Percentiles rank a stretch among this genome's conserved stretches.
Conservation (phyloP, 2,888 invertebrate genomes). For the Rhingia campestris region DNA sequence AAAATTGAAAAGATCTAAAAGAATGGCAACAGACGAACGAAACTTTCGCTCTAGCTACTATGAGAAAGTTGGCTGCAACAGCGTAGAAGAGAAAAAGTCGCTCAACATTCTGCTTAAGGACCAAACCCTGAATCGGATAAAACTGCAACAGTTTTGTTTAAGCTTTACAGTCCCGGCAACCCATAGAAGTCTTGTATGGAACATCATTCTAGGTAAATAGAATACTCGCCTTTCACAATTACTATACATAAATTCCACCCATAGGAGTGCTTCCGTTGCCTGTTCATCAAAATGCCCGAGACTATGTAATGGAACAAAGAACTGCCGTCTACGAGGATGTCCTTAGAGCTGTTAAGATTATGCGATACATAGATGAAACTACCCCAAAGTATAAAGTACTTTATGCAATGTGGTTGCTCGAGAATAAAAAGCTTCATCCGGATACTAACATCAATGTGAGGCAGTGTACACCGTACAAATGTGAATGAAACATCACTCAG, state of each 20-base stretch:
- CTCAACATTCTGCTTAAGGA: constrained; percentile 94
- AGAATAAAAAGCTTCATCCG: constrained; percentile 87
- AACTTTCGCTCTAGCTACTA: constrained; percentile 93
- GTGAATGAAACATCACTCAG: neutral
- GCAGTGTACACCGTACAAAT: too few relatives aligned
- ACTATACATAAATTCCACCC: neutral
- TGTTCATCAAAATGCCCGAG: constrained; percentile 89
- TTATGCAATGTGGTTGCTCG: constrained; percentile 91
- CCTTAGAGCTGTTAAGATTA: constrained; percentile 87
- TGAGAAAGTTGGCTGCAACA: constrained; percentile 94
- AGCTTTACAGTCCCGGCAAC: constrained; percentile 92
- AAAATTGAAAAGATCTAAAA: neutral
- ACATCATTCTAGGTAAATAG: constrained; percentile 88
- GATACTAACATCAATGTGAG: constrained; percentile 83
- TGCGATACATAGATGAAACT: constrained; percentile 86
- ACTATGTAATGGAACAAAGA: constrained; percentile 89
- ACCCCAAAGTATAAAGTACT: constrained; percentile 88
- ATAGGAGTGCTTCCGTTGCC: constrained; percentile 87
- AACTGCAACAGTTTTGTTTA: constrained; percentile 92
- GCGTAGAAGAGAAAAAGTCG: constrained; percentile 95
- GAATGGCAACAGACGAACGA: constrained; percentile 87
- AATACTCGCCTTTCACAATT: neutral
- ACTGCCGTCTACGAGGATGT: constrained; percentile 90
- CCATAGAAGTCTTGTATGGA: constrained; percentile 91
- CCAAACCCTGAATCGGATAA: constrained; percentile 89